Evolutionary conservation across 2,113 vertebrate genomes (phyloP).

Genomic region (Paratilapia polleni): DNA sequence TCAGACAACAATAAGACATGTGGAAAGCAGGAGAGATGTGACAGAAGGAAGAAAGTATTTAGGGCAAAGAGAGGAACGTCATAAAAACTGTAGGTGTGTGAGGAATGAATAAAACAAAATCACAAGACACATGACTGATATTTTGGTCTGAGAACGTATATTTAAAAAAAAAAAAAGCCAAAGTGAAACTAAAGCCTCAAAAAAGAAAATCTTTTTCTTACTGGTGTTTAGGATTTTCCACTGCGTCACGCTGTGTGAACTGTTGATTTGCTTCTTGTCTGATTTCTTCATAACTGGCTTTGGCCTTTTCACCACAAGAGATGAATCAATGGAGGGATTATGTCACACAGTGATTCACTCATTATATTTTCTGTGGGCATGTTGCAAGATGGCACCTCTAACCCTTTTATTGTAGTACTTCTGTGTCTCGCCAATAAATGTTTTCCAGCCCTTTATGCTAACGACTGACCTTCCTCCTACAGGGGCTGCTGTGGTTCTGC

Average conservation of each 20-base stretch:
- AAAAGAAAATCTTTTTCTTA: neutral
- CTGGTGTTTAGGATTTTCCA: constrained; percentile 21
- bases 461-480: constrained; percentile 36
- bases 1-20: no score
- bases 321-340: constrained; percentile 43
- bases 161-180: neutral
- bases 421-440: constrained; percentile 29
- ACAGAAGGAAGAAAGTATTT: neutral
- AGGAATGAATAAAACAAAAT: neutral
- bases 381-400: constrained; percentile 40
- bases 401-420: constrained; percentile 38
- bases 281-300: constrained; percentile 28
- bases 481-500: constrained; percentile 14
- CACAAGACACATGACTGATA: neutral
- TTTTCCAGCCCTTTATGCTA: constrained; percentile 17
- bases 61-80: neutral
- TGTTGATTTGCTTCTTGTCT: constrained; percentile 30
- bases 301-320: constrained; percentile 34
- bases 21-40: no score
- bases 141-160: neutral
- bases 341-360: constrained; percentile 47
- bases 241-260: constrained; percentile 6
- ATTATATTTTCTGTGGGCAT: constrained; percentile 28
- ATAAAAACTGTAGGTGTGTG: neutral
- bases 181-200: neutral